These are phyloP conservation scores for Synanthedon andrenaeformis DNA, from an alignment of 2,888 invertebrate species.

Conservation along the genomic window DNA sequence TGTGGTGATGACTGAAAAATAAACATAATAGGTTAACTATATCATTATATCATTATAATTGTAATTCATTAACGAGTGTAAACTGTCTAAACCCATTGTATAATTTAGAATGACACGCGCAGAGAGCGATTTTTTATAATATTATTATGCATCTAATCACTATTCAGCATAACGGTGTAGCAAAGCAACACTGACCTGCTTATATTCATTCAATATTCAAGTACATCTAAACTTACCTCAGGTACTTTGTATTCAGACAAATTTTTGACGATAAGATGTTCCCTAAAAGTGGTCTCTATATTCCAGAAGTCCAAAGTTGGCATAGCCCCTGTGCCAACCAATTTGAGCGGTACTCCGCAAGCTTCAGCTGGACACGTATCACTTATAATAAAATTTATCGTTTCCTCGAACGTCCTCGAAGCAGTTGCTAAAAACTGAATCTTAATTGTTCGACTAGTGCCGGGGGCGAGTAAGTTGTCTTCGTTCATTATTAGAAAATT, in stretches of 20 bases:
- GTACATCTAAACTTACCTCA: slow-evolving; percentile 29
- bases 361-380: slow-evolving; percentile 63
- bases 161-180: too few relatives aligned
- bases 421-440: slow-evolving; percentile 49
- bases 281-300: slow-evolving; percentile 69
- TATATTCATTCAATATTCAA: neutral
- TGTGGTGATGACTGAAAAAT: slow-evolving; percentile 50
- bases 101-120: too few relatives aligned
- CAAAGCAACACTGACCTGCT: too few relatives aligned
- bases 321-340: slow-evolving; percentile 67
- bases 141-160: neutral
- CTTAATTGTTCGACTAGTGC: slow-evolving; percentile 47
- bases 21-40: slow-evolving; percentile 2
- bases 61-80: neutral
- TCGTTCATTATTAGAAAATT: slow-evolving; percentile 55
- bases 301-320: slow-evolving; percentile 71
- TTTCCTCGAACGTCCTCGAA: slow-evolving; percentile 46
- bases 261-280: slow-evolving; percentile 68
- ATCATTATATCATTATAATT: neutral
- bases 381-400: slow-evolving; percentile 52
- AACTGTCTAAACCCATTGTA: too few relatives aligned
- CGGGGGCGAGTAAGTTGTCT: slow-evolving; percentile 55
- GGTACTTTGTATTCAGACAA: slow-evolving; percentile 61
- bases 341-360: slow-evolving; percentile 51
- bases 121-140: too few relatives aligned